Evolutionary conservation across 2,113 vertebrate species (phyloP), one percentile per base, ranked within the genome.

Genomic region (Neodon shergylaensis): DNA sequence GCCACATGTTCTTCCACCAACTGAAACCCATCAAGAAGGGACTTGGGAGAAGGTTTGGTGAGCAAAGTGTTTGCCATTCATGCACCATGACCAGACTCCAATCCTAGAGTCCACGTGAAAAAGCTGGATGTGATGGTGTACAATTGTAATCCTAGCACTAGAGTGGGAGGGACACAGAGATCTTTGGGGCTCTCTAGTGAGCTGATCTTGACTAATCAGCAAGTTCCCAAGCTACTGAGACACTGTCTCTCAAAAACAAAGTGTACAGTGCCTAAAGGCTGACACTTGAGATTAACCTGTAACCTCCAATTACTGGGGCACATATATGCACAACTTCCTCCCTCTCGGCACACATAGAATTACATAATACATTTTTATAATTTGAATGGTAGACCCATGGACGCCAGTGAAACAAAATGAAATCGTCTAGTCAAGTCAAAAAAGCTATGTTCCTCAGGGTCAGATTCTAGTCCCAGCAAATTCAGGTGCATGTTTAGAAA

Each of bases 371-470:
- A 86, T 36, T 72, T 72, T 31, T 36, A 16, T 21, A 5, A n/a
- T 58, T 73, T 54, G 68, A 54, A 90, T 91, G 90, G 94, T 61
- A 93, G 73, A 72, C 44, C 54, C 65, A 47, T 70, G 4, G 65
- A 49, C 39, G 92, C 54, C 8, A 49, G 54, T 54, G 94, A 90
- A 94, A 79, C 16, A 78, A 81, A 96, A 76, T 72, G 58, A 33
- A 94, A 91, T 39, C 88, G 68, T 93, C 79, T 0, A 0, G 2
- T 8, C 0, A 0, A 95, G 14, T 10, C 17, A 31, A 65, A n/a
- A 66, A 61, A 26, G 39, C 39, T 86, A 14, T 36, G 3, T 70
- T 61, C 58, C 31, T 91, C 39, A 24, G 28, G n/a, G 91, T 36
- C 7, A 31, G 63, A 1, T 85, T 79, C 7, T 0, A 2, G 39